Evolutionary conservation across 2,797 vertebrate genomes (phyloP).

Genomic region (Channallabes apus): DNA sequence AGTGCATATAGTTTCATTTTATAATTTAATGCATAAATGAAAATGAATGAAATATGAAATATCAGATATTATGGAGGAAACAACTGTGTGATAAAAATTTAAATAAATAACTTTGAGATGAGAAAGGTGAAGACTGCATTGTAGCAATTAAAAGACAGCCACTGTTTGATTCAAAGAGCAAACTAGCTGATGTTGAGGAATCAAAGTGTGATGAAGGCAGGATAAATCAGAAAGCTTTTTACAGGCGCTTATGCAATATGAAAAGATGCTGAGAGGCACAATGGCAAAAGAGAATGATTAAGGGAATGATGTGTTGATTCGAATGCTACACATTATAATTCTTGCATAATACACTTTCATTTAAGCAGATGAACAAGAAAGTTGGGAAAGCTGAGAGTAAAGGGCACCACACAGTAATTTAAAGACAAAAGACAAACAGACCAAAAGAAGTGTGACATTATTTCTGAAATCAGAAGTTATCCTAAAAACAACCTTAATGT

Average conservation of each 20-base stretch:
- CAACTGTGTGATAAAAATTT: neutral
- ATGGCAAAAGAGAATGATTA: slow-evolving; percentile 18
- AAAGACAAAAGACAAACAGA: slow-evolving; percentile 12
- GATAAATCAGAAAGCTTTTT: slow-evolving; percentile 3
- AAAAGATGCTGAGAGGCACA: slow-evolving; percentile 17
- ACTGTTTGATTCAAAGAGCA: neutral
- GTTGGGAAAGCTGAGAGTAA: neutral
- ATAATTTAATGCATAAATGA: neutral
- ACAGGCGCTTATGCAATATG: neutral
- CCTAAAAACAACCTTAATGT: neutral
- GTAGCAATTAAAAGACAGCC: neutral
- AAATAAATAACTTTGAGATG: neutral
- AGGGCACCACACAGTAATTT: neutral
- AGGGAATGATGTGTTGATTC: slow-evolving; percentile 21
- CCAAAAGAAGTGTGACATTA: slow-evolving; percentile 8
- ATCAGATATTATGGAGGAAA: neutral
- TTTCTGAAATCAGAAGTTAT: neutral
- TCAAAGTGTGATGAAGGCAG: neutral
- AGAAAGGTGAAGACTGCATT: neutral
- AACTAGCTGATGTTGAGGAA: neutral
- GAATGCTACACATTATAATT: slow-evolving; percentile 45
- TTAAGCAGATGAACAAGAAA: slow-evolving; percentile 33
- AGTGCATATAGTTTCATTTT: neutral
- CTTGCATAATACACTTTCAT: slow-evolving; percentile 20
- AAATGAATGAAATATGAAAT: neutral